These are phyloP conservation scores for Epinephelus lanceolatus DNA, from an alignment of 2,113 vertebrate genomes.

Conservation along the genomic window DNA sequence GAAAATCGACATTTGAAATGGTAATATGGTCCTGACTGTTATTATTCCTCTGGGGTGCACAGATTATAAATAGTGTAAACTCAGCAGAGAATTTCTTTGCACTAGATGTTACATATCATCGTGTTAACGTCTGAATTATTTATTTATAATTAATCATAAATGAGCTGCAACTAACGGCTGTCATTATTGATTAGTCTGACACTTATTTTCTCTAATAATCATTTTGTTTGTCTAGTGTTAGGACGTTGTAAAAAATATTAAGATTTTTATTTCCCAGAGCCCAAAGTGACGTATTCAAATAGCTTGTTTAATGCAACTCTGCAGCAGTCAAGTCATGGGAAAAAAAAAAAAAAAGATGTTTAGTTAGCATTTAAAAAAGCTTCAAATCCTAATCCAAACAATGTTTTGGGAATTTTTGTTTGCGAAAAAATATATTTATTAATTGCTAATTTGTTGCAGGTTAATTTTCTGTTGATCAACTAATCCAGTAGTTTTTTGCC, in stretches of 20 bases:
- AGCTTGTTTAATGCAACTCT: not conserved
- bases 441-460: slow-evolving; percentile 4
- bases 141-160: slow-evolving; percentile 27
- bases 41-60: slow-evolving; percentile 45
- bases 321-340: not conserved
- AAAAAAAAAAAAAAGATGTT: not conserved
- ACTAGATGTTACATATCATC: not conserved
- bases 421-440: not conserved
- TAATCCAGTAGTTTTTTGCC: not conserved
- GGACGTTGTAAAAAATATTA: not conserved
- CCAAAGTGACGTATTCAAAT: not conserved
- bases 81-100: slow-evolving; percentile 24
- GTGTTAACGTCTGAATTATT: not conserved
- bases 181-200: not conserved
- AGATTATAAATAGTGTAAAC: slow-evolving; percentile 41
- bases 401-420: not conserved
- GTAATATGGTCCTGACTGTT: slow-evolving; percentile 64
- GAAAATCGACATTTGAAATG: slow-evolving; percentile 70
- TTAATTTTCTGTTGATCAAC: not conserved
- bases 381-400: not conserved
- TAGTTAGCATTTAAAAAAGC: not conserved
- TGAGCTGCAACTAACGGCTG: not conserved
- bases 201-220: not conserved
- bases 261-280: slow-evolving; percentile 13
- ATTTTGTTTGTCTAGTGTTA: not conserved